Conservation (phyloP, 2,113 vertebrate species). For the Tychaedon coryphoeus region DNA sequence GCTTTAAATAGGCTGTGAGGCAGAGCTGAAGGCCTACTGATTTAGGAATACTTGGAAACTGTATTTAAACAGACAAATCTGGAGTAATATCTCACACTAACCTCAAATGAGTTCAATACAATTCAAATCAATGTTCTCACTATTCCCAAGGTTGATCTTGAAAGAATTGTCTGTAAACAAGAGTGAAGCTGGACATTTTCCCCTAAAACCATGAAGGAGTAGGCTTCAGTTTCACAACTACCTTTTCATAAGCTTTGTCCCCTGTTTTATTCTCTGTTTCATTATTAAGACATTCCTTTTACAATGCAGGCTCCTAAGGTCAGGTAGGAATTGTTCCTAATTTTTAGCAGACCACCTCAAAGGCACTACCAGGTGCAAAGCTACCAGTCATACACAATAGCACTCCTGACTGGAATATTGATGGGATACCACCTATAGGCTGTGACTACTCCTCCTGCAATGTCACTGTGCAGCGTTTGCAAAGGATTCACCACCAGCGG, state of each 20-base stretch:
- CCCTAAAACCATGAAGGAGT: not conserved
- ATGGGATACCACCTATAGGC: not conserved
- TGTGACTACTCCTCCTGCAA: not conserved
- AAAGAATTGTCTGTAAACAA: not conserved
- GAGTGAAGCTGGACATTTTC: not conserved
- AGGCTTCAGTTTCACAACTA: not conserved
- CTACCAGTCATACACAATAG: not conserved
- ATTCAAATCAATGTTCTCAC: not conserved
- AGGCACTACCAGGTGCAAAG: not conserved
- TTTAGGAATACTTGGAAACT: not conserved
- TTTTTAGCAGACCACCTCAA: not conserved
- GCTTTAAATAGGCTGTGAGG: not conserved
- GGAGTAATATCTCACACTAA: not conserved
- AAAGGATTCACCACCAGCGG: not conserved
- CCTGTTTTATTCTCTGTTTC: not conserved
- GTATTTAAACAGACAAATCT: not conserved
- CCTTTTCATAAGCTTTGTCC: not conserved
- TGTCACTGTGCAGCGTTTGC: not conserved
- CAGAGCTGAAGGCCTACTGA: not conserved
- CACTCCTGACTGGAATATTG: not conserved
- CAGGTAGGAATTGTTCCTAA: not conserved
- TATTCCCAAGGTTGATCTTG: not conserved
- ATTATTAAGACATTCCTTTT: not conserved
- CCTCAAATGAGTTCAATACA: fast-evolving
- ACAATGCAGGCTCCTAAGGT: not conserved